Percentiles rank a stretch among this genome's conserved stretches.
Evolutionary conservation across 23 tunicate species (phyloP).

Genomic region (Styela clava): DNA sequence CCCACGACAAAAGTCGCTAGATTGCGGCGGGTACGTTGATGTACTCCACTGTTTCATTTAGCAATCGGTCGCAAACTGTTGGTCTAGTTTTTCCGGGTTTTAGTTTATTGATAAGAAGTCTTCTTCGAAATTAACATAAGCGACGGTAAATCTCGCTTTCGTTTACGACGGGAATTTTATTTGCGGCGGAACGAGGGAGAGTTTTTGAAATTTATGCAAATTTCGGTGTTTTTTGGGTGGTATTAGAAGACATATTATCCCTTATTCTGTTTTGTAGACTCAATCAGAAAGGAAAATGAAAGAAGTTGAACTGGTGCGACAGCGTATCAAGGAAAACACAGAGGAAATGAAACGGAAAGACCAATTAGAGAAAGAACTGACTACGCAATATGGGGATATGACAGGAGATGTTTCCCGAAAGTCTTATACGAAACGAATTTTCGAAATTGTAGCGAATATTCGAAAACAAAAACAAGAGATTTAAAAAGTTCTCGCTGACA

Average conservation of each 20-base stretch:
- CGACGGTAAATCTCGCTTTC: no score
- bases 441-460: conserved; percentile 85
- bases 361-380: conserved; percentile 65
- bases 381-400: conserved; percentile 18
- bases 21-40: no score
- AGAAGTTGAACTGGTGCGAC: conserved; percentile 71
- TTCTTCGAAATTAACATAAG: no score
- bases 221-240: no score
- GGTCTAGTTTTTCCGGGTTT: no score
- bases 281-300: conserved; percentile 67
- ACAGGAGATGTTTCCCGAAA: conserved; percentile 58
- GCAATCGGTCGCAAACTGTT: no score
- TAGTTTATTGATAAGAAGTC: no score
- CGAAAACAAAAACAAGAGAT: conserved; percentile 81
- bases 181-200: no score
- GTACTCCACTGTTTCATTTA: no score
- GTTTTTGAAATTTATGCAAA: no score
- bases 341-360: conserved; percentile 85
- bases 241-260: not conserved
- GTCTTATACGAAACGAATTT: conserved; percentile 79
- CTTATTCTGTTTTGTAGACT: conserved; percentile 34
- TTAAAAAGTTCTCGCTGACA: conserved; percentile 49
- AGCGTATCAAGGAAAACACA: conserved; percentile 69
- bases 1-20: no score
- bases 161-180: no score